These are phyloP conservation scores for Periophthalmodon schlosseri DNA, from an alignment of 2,113 vertebrate species.

Conservation along the genomic window DNA sequence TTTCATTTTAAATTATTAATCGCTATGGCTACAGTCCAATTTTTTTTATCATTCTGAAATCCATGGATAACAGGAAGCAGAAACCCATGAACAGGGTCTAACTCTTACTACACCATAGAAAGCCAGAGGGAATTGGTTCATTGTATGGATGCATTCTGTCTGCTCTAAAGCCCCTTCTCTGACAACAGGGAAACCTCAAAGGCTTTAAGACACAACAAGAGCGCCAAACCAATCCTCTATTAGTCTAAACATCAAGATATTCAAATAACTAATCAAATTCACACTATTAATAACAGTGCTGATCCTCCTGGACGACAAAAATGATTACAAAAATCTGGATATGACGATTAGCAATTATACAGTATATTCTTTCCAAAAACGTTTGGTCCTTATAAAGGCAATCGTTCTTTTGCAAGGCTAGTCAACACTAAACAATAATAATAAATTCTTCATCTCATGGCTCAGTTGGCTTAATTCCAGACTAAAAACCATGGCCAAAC, in stretches of 20 bases:
- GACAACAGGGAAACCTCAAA: constrained; percentile 40
- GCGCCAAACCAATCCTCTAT: constrained; percentile 10
- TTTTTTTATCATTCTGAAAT: too few species aligned
- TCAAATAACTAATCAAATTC: background rate
- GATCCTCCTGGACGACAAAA: background rate
- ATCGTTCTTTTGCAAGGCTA: too few species aligned
- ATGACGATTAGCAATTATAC: too few species aligned
- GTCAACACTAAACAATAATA: too few species aligned
- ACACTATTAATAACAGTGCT: background rate
- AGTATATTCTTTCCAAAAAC: too few species aligned
- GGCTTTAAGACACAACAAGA: constrained; percentile 32
- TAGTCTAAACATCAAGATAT: background rate
- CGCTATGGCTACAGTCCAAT: too few species aligned
- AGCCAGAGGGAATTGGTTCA: constrained; percentile 18
- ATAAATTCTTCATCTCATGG: too few species aligned
- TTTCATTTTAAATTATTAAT: too few species aligned
- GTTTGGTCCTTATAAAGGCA: too few species aligned
- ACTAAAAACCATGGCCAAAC: too few species aligned
- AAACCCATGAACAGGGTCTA: background rate
- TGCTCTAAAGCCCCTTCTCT: constrained; percentile 46
- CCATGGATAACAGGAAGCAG: too few species aligned
- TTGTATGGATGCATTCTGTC: constrained; percentile 2
- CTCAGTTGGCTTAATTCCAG: too few species aligned
- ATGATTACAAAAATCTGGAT: background rate
- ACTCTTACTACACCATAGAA: background rate